Evolutionary conservation across 2,888 invertebrate species (phyloP), one percentile per base, ranked within the genome.

Genomic region (Lymantria monacha): DNA sequence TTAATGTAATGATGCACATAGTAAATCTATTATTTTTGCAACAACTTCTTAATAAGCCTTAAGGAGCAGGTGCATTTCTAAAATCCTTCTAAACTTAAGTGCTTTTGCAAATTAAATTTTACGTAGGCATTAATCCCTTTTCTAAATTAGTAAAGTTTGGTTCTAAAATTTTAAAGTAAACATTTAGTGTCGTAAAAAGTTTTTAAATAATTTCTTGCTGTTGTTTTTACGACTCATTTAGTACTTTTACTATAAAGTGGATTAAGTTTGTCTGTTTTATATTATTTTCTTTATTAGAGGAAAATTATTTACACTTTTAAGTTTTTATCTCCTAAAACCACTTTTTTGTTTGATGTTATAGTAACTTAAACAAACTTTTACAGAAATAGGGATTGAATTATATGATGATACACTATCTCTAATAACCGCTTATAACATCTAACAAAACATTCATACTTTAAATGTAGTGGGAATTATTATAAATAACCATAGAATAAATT

Each of bases 131-230:
- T 53, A 55, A 58, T 52, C 44, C 47, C 48, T 52, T 55, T 55
- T 42, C 50, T 49, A 37, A 51, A 51, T 53, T 51, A 46, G 41
- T 3, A 15, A 44, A 53, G 67, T 53, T 53, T 43, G 11, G 33
- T 33, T 49, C 9, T 46, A 46, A 74, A 71, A 55, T 60, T 65
- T 55, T 71, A 69, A 63, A 37, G 22, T 49, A 31, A 49, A 40
- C 42, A 14, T 42, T 49, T 40, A 41, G 31, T 38, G 42, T 46
- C 45, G 30, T 40, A 13, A 14, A 22, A n/a, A 41, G 13, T 45
- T 52, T 42, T 15, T 40, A 14, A 42, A 43, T 40, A 44, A 22
- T 47, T 36, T 12, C 33, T 36, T 42, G 1, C 36, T 48, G 9
- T 36, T 44, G 44, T 41, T 37, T 30, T 42, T 44, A 30, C 13